Conservation (phyloP, 2,113 vertebrate species). For the Danio rerio region GRCz12tu NC_133179.1:32422501-32423000, state of each 20-base stretch:
- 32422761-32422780: neutral
- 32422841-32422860: too few relatives aligned
- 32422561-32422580: neutral
- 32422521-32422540: neutral
- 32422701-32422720: too few relatives aligned
- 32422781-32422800: conserved; percentile 44
- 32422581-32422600: conserved; percentile 13
- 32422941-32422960: too few relatives aligned
- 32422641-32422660: neutral
- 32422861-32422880: too few relatives aligned
- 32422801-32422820: too few relatives aligned
- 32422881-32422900: too few relatives aligned
- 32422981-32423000: too few relatives aligned
- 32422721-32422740: too few relatives aligned
- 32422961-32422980: too few relatives aligned
- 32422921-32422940: too few relatives aligned
- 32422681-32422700: neutral
- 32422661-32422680: neutral
- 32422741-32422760: neutral
- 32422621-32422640: neutral
- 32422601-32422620: conserved; percentile 2
- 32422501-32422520: neutral
- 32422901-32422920: too few relatives aligned
- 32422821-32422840: too few relatives aligned
- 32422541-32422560: neutral